These are phyloP conservation scores for Syngnathus acus DNA, from an alignment of 2,797 vertebrate genomes.

Conservation along the genomic window DNA sequence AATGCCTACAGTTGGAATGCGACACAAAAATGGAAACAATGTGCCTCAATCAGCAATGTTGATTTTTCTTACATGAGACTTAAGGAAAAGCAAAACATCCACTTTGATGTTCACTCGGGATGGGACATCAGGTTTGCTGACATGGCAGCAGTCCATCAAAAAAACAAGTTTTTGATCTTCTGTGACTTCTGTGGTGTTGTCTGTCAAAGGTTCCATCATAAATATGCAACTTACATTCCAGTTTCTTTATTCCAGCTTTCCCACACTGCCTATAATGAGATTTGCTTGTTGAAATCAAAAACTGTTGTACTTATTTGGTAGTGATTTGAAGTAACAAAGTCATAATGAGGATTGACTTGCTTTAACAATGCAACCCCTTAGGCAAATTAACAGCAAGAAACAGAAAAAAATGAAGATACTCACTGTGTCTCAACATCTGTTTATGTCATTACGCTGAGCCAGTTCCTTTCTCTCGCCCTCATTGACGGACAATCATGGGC, in stretches of 20 bases:
- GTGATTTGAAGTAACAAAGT: constrained; percentile 14
- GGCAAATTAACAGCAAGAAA: constrained; percentile 3
- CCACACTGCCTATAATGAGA: constrained; percentile 9
- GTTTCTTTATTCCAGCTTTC: background rate
- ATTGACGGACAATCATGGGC: constrained; percentile 62
- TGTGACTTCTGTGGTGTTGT: background rate
- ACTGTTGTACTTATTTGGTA: constrained; percentile 15
- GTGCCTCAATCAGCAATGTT: background rate
- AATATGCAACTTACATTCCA: background rate
- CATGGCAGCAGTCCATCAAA: too few species aligned
- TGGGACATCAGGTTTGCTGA: background rate
- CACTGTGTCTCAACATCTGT: constrained; percentile 7
- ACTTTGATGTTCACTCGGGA: too few species aligned
- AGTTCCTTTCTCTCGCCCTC: constrained; percentile 23
- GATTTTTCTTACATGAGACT: too few species aligned
- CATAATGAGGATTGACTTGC: constrained; percentile 33
- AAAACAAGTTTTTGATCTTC: background rate
- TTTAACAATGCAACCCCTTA: background rate
- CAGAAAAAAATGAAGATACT: background rate
- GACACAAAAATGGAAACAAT: background rate
- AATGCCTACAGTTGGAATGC: background rate
- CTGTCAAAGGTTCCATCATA: background rate
- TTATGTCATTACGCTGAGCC: constrained; percentile 37
- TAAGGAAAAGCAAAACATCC: too few species aligned
- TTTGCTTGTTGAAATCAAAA: constrained; percentile 21